Evolutionary conservation across 2,113 vertebrate genomes (phyloP).

Genomic region (Cochlearius cochlearius): DNA sequence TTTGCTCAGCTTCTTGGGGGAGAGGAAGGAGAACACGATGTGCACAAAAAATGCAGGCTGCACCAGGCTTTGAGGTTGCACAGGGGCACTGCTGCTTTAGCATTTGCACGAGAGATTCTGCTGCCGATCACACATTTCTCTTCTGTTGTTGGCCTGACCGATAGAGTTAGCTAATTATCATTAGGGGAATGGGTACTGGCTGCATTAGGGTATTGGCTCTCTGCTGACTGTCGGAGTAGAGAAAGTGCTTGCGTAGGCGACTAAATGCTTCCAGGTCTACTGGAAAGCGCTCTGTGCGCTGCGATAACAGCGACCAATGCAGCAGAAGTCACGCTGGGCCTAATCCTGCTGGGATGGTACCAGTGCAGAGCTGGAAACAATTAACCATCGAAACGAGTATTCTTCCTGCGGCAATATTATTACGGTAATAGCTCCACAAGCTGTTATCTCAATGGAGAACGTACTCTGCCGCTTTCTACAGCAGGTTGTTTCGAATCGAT

Average conservation of each 20-base stretch:
- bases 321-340: slow-evolving; percentile 29
- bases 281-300: neutral
- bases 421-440: slow-evolving; percentile 5
- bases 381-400: neutral
- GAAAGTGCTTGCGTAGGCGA: slow-evolving; percentile 20
- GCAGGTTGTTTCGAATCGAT: neutral
- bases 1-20: neutral
- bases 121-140: neutral
- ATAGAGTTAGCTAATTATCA: neutral
- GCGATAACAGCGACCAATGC: neutral
- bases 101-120: neutral
- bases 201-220: slow-evolving; percentile 19
- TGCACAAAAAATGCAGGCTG: neutral
- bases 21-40: neutral
- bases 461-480: neutral
- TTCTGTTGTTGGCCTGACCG: neutral
- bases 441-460: slow-evolving; percentile 5
- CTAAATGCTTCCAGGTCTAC: slow-evolving; percentile 19
- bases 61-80: neutral
- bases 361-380: slow-evolving; percentile 22
- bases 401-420: neutral
- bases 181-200: neutral
- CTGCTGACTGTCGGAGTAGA: slow-evolving; percentile 2
- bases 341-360: slow-evolving; percentile 16
- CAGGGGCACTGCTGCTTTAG: neutral